A percentile compares a stretch with the other conserved stretches of the same genome.
These are phyloP conservation scores for Schizothorax lantsangensis DNA, from an alignment of 2,797 vertebrate species.

Conservation along the genomic window DNA sequence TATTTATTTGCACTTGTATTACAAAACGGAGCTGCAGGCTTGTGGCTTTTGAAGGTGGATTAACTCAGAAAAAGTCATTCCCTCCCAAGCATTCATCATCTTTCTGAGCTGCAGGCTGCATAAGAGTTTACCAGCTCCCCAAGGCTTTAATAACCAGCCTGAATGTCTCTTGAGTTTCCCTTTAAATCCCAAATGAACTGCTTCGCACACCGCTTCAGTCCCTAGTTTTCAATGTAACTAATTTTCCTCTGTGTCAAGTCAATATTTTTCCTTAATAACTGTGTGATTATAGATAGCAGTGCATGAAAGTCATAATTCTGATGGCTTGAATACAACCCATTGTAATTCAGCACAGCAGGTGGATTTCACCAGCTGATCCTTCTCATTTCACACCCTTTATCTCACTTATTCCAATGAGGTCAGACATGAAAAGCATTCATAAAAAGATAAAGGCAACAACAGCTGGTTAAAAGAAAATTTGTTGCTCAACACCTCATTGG, in stretches of 20 bases:
- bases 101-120: slow-evolving; percentile 1
- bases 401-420: slow-evolving; percentile 13
- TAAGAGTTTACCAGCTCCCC: background rate
- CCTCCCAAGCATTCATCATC: slow-evolving; percentile 8
- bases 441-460: slow-evolving; percentile 35
- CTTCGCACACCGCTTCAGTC: background rate
- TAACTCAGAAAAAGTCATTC: background rate
- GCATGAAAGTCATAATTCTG: slow-evolving; percentile 10
- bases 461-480: slow-evolving; percentile 26
- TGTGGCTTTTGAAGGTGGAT: slow-evolving; percentile 10
- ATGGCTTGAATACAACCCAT: background rate
- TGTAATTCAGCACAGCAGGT: slow-evolving; percentile 23
- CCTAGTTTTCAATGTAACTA: background rate
- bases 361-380: background rate
- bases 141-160: background rate
- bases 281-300: slow-evolving; percentile 14
- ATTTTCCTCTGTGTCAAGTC: background rate
- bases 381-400: slow-evolving; percentile 34
- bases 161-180: background rate
- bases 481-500: slow-evolving; percentile 23
- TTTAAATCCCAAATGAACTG: slow-evolving; percentile 13
- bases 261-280: slow-evolving; percentile 1
- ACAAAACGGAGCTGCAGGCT: background rate
- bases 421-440: slow-evolving; percentile 7
- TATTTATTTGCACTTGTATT: slow-evolving; percentile 7